Evolutionary conservation across 1,140 invertebrate species (phyloP), one percentile per base, ranked within the genome.

Genomic region (Penaeus vannamei): DNA sequence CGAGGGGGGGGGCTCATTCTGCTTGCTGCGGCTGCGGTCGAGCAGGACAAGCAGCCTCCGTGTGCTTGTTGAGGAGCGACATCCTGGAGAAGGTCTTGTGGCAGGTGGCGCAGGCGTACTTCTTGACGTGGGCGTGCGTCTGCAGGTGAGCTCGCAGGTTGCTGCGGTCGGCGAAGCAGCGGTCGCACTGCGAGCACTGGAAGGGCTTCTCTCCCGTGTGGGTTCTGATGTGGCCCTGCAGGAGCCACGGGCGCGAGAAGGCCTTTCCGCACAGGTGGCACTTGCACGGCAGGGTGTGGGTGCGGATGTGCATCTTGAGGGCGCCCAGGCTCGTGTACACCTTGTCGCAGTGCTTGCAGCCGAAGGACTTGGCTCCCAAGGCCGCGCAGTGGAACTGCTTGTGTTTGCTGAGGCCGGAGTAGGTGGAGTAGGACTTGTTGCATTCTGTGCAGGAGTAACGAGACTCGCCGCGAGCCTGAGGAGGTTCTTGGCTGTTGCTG

Each of bases 81-180:
- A 99, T 99, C 61, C 98, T 94, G n/a, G 97, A 98, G 93, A 99
- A 99, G 5, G 98, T 99, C 93, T 99, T 99, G 89, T 95, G 96
- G 94, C 98, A 99, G 1, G 95, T 95, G 23, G 95, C 94, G 93
- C 98, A 99, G 62, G 97, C 98, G 94, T 99, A 99, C 93, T 99
- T 99, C 93, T 99, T 99, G 14, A 99, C 96, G 92, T 99, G 98
- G 2, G 98, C 98, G 93, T 99, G 98, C 0, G 98, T 99, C 93
- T 99, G 98, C 3, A 99, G 95, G 94, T 99, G 98, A 0, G 98
- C 98, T 22, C 97, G 94, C 23, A 99, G 94, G 93, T 99, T 99
- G 19, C 97, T 98, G 91, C 98, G 96, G 93, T 99, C 98, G 0
- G 98, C 98, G 92, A 99, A 99, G 0, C 97, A 97, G 93, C 98